Evolutionary conservation across 2,888 invertebrate genomes (phyloP).

Genomic region (Cylindroiulus punctatus): DNA sequence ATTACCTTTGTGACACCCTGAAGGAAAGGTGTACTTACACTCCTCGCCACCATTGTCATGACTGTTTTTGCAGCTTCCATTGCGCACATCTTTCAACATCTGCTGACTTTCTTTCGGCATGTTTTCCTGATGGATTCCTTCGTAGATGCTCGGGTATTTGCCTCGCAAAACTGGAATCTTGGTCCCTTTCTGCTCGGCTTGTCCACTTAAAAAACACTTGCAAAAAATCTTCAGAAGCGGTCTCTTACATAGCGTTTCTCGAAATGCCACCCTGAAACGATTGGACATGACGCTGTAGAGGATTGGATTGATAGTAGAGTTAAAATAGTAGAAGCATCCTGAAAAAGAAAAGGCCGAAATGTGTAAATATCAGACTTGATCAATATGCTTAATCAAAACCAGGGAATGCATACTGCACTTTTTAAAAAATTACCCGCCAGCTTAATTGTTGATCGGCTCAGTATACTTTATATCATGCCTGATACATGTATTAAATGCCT

Average conservation of each 20-base stretch:
- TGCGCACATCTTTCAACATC: background rate
- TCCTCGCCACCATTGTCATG: background rate
- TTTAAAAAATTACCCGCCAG: too few species aligned
- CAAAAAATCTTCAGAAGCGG: background rate
- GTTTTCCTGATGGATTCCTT: slow-evolving; percentile 10
- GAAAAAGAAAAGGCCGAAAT: slow-evolving; percentile 52
- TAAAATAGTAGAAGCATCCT: slow-evolving; percentile 62
- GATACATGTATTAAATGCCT: too few species aligned
- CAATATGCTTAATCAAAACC: too few species aligned
- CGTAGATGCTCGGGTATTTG: background rate
- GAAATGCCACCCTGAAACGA: slow-evolving; percentile 62
- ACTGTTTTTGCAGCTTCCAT: slow-evolving; percentile 32
- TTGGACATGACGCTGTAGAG: slow-evolving; percentile 61
- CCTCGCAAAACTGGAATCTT: background rate
- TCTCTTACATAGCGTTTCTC: slow-evolving; percentile 59
- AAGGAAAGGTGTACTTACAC: slow-evolving; percentile 15
- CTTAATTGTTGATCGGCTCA: too few species aligned
- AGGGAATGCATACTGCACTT: too few species aligned
- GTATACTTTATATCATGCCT: too few species aligned
- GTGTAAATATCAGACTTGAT: too few species aligned
- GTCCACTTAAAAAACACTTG: slow-evolving; percentile 40
- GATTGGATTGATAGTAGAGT: slow-evolving; percentile 61
- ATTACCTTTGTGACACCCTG: slow-evolving; percentile 43
- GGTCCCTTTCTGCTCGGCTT: background rate
- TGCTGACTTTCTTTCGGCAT: background rate